These are phyloP conservation scores for Merops nubicus DNA, from an alignment of 2,113 vertebrate genomes.

Conservation along the genomic window DNA sequence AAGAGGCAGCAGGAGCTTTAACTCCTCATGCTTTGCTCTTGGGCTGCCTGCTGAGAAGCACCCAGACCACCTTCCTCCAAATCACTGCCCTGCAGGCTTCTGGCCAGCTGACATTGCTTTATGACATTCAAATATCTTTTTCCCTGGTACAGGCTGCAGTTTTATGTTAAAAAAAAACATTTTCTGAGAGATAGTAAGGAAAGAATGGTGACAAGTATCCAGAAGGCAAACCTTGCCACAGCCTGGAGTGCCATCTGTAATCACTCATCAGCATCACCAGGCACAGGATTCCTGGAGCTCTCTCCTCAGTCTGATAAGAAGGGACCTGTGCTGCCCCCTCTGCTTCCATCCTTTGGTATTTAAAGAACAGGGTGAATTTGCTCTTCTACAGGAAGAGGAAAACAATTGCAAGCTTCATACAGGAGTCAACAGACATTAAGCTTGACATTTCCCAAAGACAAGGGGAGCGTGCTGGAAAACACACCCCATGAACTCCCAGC, in stretches of 20 bases:
- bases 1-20: not conserved
- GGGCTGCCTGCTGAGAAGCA: not conserved
- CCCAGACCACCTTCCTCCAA: not conserved
- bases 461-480: not conserved
- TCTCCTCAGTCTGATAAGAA: not conserved
- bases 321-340: not conserved
- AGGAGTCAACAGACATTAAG: not conserved
- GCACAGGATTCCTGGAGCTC: not conserved
- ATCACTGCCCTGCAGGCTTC: not conserved
- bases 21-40: not conserved
- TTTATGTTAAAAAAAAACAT: not conserved
- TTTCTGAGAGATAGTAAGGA: not conserved
- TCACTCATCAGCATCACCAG: fast-evolving
- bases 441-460: not conserved
- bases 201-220: not conserved
- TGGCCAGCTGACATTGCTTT: too few species aligned
- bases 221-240: not conserved
- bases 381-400: not conserved
- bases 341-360: not conserved
- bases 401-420: not conserved
- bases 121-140: not conserved
- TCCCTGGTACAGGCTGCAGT: not conserved
- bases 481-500: not conserved
- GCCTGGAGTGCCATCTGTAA: not conserved
- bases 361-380: not conserved